A percentile compares a stretch with the other conserved stretches of the same genome.
Conservation (phyloP, 2,888 invertebrate species). For the Onchidella celtica region DNA sequence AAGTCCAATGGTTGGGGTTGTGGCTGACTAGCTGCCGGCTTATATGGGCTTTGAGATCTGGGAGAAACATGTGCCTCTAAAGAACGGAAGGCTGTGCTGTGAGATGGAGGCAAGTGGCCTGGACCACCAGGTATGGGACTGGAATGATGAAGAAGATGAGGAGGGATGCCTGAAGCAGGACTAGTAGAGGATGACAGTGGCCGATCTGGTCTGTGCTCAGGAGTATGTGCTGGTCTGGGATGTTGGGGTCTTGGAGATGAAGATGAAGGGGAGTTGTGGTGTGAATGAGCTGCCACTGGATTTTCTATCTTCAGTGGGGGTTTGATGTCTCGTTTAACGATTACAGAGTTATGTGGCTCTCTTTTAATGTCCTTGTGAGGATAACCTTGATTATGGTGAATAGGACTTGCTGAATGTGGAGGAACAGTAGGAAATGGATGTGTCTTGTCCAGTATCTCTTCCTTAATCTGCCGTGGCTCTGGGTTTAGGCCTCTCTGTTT, state of each 20-base stretch:
- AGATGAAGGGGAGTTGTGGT: constrained; percentile 55
- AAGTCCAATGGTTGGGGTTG: constrained; percentile 75
- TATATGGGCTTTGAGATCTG: constrained; percentile 72
- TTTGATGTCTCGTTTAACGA: constrained; percentile 73
- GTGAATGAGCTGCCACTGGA: constrained; percentile 54
- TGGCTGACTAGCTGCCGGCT: constrained; percentile 65
- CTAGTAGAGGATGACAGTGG: constrained; percentile 59
- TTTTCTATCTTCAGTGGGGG: constrained; percentile 51
- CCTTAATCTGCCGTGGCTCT: constrained; percentile 60
- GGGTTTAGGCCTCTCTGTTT: constrained; percentile 70
- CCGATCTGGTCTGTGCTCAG: constrained; percentile 61
- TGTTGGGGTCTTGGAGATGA: constrained; percentile 68
- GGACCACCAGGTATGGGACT: constrained; percentile 54
- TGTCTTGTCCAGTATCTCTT: constrained; percentile 59
- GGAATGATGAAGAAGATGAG: constrained; percentile 61
- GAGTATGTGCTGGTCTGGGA: constrained; percentile 71
- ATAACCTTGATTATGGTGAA: constrained; percentile 59
- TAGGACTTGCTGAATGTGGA: constrained; percentile 42
- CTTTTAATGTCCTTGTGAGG: constrained; percentile 66
- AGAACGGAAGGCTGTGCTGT: constrained; percentile 61
- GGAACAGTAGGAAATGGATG: constrained; percentile 21
- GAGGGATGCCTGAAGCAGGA: constrained; percentile 62
- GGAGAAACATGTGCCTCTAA: constrained; percentile 56
- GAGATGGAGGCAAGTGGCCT: constrained; percentile 53
- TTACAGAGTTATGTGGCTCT: constrained; percentile 73